Evolutionary conservation across 2,888 invertebrate genomes (phyloP).

Genomic region (Teinopalpus imperialis): DNA sequence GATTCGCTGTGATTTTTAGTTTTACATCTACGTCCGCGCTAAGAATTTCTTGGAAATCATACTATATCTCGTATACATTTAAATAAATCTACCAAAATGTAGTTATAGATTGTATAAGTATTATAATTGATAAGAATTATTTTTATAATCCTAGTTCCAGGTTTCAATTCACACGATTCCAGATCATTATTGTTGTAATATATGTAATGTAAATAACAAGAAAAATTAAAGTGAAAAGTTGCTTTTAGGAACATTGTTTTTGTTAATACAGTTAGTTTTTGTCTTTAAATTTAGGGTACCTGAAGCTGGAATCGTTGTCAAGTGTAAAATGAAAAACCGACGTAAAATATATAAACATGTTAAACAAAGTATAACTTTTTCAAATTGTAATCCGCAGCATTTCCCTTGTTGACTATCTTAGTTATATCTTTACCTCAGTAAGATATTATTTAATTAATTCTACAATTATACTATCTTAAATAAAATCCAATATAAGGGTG

Average conservation of each 20-base stretch:
- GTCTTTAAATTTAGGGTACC: slow-evolving; percentile 29
- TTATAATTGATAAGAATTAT: slow-evolving; percentile 52
- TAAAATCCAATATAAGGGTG: slow-evolving; percentile 10
- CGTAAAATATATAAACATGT: slow-evolving; percentile 10
- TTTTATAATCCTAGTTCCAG: slow-evolving; percentile 61
- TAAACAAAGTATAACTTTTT: slow-evolving; percentile 23
- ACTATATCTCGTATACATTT: slow-evolving; percentile 36
- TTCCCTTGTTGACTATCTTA: slow-evolving; percentile 17
- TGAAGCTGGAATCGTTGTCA: slow-evolving; percentile 29
- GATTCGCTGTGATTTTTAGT: slow-evolving; percentile 68
- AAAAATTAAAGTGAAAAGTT: slow-evolving; percentile 24
- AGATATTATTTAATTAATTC: slow-evolving; percentile 17
- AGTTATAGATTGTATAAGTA: slow-evolving; percentile 33
- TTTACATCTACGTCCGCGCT: slow-evolving; percentile 37
- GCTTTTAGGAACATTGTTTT: slow-evolving; percentile 33
- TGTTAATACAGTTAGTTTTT: slow-evolving; percentile 30
- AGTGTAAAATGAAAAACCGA: slow-evolving; percentile 27
- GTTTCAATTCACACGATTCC: slow-evolving; percentile 60
- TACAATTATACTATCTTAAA: slow-evolving; percentile 14
- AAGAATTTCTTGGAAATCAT: slow-evolving; percentile 34
- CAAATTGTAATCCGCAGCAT: slow-evolving; percentile 20
- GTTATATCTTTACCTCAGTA: slow-evolving; percentile 15
- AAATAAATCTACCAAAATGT: slow-evolving; percentile 32
- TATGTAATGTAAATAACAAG: slow-evolving; percentile 46
- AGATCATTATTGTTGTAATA: slow-evolving; percentile 39